Evolutionary conservation across 2,797 vertebrate species (phyloP), one percentile per base, ranked within the genome.

Genomic region (Anolis apletophallus): DNA sequence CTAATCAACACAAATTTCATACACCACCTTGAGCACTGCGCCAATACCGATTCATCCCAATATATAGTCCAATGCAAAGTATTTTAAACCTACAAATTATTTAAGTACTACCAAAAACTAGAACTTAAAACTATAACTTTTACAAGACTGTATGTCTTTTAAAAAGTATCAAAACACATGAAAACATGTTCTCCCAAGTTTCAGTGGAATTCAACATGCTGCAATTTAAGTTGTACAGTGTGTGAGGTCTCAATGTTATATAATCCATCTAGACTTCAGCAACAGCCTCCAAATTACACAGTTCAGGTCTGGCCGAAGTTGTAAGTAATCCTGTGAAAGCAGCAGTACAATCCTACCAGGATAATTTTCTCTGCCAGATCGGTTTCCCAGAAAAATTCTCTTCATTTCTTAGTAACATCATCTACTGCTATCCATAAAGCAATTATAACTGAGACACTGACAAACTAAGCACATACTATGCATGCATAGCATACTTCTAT

Each of bases 131-230:
- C 3, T 52, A 12, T 72, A 40, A 26, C 59, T 81, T 86, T 75
- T 55, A 57, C 3, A 74, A 59, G 29, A 19, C 54, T 57, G 34
- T 23, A 21, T 84, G 29, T 67, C 36, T 83, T 71, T 54, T 78
- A 79, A 3, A 32, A 72, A 83, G 46, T 21, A 50, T 83, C 36
- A 91, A 90, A 94, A 89, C 76, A 90, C 88, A 81, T 21, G 68
- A 90, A 94, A 50, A 40, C 19, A n/a, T 3, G 2, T 36, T 92
- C 91, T 91, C 21, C 61, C 84, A 85, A 88, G 91, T 89, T 78
- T 79, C 59, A 26, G 87, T 81, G 9, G 17, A 52, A 84, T 74
- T 81, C 79, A 2, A 86, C 12, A 4, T 86, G 67, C 40, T 68
- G 50, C 3, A n/a, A 64, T 90, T 88, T 55, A 79, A 77, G 10